Evolutionary conservation across 2,797 vertebrate genomes (phyloP), one percentile per base, ranked within the genome.

Genomic region (Pangasius djambal): DNA sequence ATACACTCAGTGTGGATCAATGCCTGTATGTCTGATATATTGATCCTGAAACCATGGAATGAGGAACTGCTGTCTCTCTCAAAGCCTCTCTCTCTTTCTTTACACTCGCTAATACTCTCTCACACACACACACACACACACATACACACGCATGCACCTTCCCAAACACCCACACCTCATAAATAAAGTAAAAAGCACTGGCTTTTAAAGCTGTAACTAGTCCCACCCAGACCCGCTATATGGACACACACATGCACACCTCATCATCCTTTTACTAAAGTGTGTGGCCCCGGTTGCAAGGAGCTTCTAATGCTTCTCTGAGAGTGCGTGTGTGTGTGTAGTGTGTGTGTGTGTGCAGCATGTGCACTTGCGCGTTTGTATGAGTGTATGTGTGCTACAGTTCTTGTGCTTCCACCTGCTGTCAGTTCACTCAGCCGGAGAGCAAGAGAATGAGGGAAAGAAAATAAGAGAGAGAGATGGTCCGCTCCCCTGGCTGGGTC

Each of bases 1-100:
- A 82, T 89, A 79, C 83, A 72, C 86, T 85, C 50, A 77, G 83
- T 72, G 65, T 55, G 69, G 77, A 92, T 91, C 91, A 91, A 91
- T 91, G 88, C 88, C 88, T 89, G 86, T 89, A 89, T 91, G 89
- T 92, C 88, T 91, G 61, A 87, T 88, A 82, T 89, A 92, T 92
- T 89, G 91, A 92, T 92, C 81, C 85, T 83, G 63, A 90, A 89
- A 87, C 85, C 87, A 88, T 89, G 86, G 79, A 86, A 59, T 69
- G 86, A 90, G 72, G 52, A 88, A 90, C 79, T 18, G 50, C 84
- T 88, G 55, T 79, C 86, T 90, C 78, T 90, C 44, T 88, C 20
- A 37, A 78, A 50, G 15, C n/a, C n/a, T 57, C 50, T 79, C 10
- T 50, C 9, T n/a, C 52, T 57, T 34, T 28, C 44, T 40, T 72